Evolutionary conservation across 2,797 vertebrate genomes (phyloP), one percentile per base, ranked within the genome.

Genomic region (Spatula versicolor): DNA sequence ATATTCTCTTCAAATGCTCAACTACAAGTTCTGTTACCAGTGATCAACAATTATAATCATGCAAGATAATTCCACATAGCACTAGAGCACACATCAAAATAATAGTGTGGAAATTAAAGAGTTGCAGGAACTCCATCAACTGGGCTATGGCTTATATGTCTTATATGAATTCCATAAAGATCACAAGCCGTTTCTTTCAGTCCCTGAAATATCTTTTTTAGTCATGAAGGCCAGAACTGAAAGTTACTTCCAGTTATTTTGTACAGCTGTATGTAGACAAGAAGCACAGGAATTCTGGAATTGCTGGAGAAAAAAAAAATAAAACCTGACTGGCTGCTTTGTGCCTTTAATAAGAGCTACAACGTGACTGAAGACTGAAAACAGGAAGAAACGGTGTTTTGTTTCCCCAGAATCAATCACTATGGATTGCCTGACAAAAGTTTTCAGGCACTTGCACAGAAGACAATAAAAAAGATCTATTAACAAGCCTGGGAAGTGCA

Each of bases 351-450:
- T 84, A 68, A 77, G 81, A 90, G 88, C 86, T 93, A 82, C 75
- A 92, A 68, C 1, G 30, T 86, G 89, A 69, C 63, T 91, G 4
- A 11, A 48, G 88, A 91, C 90, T 86, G 79, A 94, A 95, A 95
- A 90, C 92, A 95, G 90, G 86, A 96, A 87, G 92, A 95, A 95
- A 92, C 55, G 73, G 92, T 93, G 63, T 92, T 94, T 95, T 90
- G 77, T 95, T 96, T 95, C 93, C 73, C 68, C 45, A 93, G 77
- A 95, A 96, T 93, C 94, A 95, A 91, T 95, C 90, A 95, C 74
- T 90, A 5, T 33, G 67, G 56, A 86, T 86, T 88, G 83, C 71
- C 83, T 92, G 95, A 96, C 86, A 96, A 94, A 95, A 95, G 88
- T 81, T 92, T 68, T 84, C 92, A 90, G 86, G 85, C 92, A 75